Evolutionary conservation across 2,888 invertebrate species (phyloP), one percentile per base, ranked within the genome.

Genomic region (Beris morrisii): DNA sequence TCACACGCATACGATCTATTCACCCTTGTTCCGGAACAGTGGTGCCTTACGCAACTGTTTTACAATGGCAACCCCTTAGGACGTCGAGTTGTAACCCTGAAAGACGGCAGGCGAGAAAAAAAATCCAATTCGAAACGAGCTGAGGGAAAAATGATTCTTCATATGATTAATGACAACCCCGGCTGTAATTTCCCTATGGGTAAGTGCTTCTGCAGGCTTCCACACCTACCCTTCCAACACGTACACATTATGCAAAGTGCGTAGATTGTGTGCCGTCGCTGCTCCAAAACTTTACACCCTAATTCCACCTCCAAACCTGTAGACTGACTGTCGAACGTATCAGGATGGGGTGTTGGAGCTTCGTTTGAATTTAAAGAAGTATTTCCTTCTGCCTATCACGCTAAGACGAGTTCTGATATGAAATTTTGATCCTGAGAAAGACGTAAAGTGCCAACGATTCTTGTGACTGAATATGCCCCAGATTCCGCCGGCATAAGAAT

Each of bases 81-180:
- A 12, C n/a, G 15, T 11, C 7, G 15, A 48, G 13, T 12, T 48
- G 12, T 13, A 48, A 4, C 1, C 48, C n/a, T 13, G 15, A 6
- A n/a, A 48, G 38, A 9, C 38, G 38, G 38, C 38, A 38, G 38
- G 38, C 38, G 38, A 9, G 28, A 31, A 48, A 28, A n/a, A 61
- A 61, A 48, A 61, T 61, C 61, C 48, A 61, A 61, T 61, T 61
- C 61, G 3, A 46, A 50, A 61, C 61, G 61, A 61, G 61, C 61
- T 61, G 15, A 32, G 50, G 44, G 61, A 53, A 61, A 61, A 61
- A 61, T 61, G 48, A 61, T 61, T 61, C 44, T 48, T 61, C 61
- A 61, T 61, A 61, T 61, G 61, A 61, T 61, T 61, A 61, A 61
- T 61, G 61, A 61, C 61, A 61, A 32, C 12, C 30, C 50, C 48